These are phyloP conservation scores for Ianthella basta DNA, from an alignment of 37 sponge, comb jelly and placozoan species.

Conservation along the genomic window DNA sequence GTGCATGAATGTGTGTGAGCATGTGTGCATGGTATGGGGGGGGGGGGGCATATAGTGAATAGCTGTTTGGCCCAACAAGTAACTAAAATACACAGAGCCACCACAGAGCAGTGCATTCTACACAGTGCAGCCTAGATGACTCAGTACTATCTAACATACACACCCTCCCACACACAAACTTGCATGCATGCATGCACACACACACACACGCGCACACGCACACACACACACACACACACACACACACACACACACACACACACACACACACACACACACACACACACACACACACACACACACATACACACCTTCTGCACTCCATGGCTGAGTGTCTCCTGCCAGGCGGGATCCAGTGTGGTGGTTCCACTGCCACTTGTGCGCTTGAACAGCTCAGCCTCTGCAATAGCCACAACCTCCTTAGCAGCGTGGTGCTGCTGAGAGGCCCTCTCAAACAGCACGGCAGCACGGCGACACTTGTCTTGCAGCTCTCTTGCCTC, in stretches of 20 bases:
- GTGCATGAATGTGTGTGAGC: background rate
- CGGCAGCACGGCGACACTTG: background rate
- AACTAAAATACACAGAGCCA: too few relatives aligned
- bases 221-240: slow-evolving; percentile 14
- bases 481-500: slow-evolving; percentile 11
- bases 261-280: slow-evolving; percentile 17
- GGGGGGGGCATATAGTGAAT: too few relatives aligned
- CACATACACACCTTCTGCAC: slow-evolving; percentile 9
- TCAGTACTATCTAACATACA: too few relatives aligned
- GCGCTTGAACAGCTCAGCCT: background rate
- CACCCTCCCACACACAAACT: background rate
- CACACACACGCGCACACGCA: background rate
- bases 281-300: too few relatives aligned
- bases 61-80: too few relatives aligned
- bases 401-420: slow-evolving; percentile 16
- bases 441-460: background rate
- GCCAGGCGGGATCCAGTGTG: slow-evolving; percentile 18
- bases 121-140: too few relatives aligned
- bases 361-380: background rate
- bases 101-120: too few relatives aligned
- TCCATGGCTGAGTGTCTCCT: slow-evolving; percentile 13
- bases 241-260: slow-evolving; percentile 19
- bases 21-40: background rate
- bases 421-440: slow-evolving; percentile 28
- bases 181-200: background rate